Evolutionary conservation across 2,888 invertebrate genomes (phyloP).

Genomic region (Argyra leucocephala): DNA sequence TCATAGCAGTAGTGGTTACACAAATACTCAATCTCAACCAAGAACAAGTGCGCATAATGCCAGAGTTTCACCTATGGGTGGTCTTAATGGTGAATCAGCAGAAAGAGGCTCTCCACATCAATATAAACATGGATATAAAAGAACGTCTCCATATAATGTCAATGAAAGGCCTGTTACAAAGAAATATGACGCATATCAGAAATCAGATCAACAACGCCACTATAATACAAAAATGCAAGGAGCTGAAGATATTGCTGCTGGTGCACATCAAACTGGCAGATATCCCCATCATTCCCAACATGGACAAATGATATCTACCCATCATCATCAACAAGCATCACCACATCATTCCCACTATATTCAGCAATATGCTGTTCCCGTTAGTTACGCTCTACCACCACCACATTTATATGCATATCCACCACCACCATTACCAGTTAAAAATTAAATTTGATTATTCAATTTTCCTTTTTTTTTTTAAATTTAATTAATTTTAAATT

Average conservation of each 20-base stretch:
- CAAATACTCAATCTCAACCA: constrained; percentile 18
- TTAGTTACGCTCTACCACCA: constrained; percentile 27
- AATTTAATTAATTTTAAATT: constrained; percentile 16
- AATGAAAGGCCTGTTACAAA: not conserved
- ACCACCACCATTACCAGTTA: constrained; percentile 42
- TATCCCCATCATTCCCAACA: constrained; percentile 22
- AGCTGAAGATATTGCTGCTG: not conserved
- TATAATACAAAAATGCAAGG: not conserved
- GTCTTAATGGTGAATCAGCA: not conserved
- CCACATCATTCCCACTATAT: constrained; percentile 1
- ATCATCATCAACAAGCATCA: not conserved
- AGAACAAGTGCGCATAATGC: constrained; percentile 31
- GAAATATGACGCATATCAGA: not conserved
- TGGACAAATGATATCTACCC: constrained; percentile 16
- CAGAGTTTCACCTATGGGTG: constrained; percentile 28
- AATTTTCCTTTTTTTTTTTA: constrained; percentile 14
- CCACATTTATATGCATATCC: constrained; percentile 39
- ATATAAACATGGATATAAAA: constrained; percentile 2
- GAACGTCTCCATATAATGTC: not conserved
- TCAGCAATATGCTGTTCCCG: constrained; percentile 38
- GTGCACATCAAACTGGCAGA: not conserved
- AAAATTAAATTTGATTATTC: constrained; percentile 32
- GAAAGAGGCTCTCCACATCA: constrained; percentile 1
- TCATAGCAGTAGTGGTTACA: constrained; percentile 18
- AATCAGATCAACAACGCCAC: not conserved